Base-by-base conservation (phyloP, 2,888 invertebrate genomes). In the Candidula unifasciata region DNA sequence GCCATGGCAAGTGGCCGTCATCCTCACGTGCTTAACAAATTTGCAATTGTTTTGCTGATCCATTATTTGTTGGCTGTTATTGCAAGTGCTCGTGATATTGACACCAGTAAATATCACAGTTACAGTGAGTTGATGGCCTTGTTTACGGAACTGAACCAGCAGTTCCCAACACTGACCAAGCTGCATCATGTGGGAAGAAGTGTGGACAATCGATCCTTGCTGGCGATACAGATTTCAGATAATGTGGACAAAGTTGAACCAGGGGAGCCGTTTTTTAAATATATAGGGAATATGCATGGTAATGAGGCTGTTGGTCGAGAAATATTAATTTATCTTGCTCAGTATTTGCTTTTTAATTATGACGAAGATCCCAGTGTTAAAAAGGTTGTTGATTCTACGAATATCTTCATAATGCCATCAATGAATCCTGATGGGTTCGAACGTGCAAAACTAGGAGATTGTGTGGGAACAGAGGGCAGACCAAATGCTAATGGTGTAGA, bases 261-360 rank as follows among this genome's bases (percentile, higher is more conserved):
- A 35, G 91, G 91, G 10, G 90, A 92, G 85, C 92, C 92, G 0
- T 91, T 91, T 88, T 91, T 92, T 73, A 92, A 92, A 86, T 92
- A 91, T 86, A 89, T 92, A 13, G 91, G 90, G 0, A 91, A 93
- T 84, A 91, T 92, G 89, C 90, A 92, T 77, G 91, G 92, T 0
- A 92, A 92, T 88, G 94, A 98, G 90, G 97, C 97, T 0, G 94
- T 97, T 35, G 97, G 97, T 0, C 95, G 97, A 82, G 98, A 98
- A 94, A 95, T 98, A 85, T 94, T 96, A 0, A 92, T 97, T 0
- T 96, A 97, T 93, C 84, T 93, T 16, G 90, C 90, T n/a, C 89
- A 91, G 64, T 91, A 92, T 86, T 82, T 93, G 27, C 84, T 93
- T 18, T 88, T 88, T 81, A 86, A 90, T 52, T 91, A 92, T 86